phyloP scores from a whole-genome alignment of 2,797 vertebrate genomes.

The Lacerta bilineata region DNA sequence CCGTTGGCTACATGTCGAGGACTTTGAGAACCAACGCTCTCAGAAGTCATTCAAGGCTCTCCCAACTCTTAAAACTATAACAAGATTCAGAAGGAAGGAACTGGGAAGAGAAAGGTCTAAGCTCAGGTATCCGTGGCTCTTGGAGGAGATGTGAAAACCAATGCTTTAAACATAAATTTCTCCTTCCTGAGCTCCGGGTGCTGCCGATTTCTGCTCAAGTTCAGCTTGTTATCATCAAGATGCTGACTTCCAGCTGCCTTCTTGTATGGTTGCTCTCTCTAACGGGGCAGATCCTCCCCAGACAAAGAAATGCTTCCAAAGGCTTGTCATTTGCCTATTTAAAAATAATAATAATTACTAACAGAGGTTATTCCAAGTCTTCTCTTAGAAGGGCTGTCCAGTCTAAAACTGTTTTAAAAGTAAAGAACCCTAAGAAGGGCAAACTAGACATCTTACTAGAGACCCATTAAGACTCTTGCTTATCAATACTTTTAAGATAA shows the following conservation, averaged over 20 bases:
- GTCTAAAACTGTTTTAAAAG: too few relatives aligned
- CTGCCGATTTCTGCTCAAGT: background rate
- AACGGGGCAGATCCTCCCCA: background rate
- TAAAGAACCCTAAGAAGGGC: too few relatives aligned
- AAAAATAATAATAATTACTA: too few relatives aligned
- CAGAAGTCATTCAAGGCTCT: constrained; percentile 11
- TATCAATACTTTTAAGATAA: too few relatives aligned
- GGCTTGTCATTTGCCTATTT: background rate
- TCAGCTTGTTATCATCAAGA: background rate
- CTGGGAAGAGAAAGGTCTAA: constrained; percentile 1
- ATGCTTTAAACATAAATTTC: background rate
- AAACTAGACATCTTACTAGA: too few relatives aligned
- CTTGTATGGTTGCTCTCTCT: background rate
- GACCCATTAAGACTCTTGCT: too few relatives aligned
- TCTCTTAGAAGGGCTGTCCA: too few relatives aligned
- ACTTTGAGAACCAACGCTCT: constrained; percentile 35
- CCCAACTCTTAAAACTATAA: background rate
- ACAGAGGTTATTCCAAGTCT: too few relatives aligned
- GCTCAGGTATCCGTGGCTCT: constrained; percentile 9
- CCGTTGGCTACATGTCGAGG: constrained; percentile 20
- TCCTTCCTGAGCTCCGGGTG: background rate
- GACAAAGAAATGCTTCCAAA: background rate
- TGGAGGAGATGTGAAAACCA: constrained; percentile 29
- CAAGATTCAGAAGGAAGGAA: constrained; percentile 46
- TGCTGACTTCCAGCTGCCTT: background rate